These are phyloP conservation scores for Coelopa frigida DNA, from an alignment of 1,140 invertebrate species.

Conservation along the genomic window DNA sequence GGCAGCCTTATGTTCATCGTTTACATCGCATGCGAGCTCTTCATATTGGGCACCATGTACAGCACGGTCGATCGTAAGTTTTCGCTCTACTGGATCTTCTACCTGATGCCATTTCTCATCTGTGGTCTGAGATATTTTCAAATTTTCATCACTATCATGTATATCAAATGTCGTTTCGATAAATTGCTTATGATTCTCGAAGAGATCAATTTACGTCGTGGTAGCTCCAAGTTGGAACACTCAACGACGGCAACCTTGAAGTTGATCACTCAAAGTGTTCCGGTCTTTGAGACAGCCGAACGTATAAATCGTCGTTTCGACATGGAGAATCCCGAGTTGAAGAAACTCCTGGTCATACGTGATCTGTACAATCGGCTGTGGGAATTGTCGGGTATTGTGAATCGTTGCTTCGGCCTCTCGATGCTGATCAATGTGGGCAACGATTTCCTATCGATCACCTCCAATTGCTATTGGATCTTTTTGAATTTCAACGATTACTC, in stretches of 20 bases:
- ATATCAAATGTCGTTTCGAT: constrained; percentile 25
- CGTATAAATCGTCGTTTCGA: not conserved
- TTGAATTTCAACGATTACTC: constrained; percentile 30
- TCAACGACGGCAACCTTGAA: not conserved
- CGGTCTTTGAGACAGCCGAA: not conserved
- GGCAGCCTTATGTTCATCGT: constrained; percentile 22
- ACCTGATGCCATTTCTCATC: constrained; percentile 29
- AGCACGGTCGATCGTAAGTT: constrained; percentile 13
- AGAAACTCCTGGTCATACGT: constrained; percentile 22
- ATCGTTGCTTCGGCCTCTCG: constrained; percentile 30
- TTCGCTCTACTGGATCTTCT: constrained; percentile 28
- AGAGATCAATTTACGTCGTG: constrained; percentile 18
- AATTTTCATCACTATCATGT: constrained; percentile 26
- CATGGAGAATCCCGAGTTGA: constrained; percentile 15
- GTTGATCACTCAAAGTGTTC: not conserved
- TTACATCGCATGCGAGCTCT: constrained; percentile 23
- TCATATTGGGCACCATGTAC: constrained; percentile 25
- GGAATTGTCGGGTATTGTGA: constrained; percentile 22
- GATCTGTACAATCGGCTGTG: constrained; percentile 32
- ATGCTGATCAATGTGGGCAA: constrained; percentile 35
- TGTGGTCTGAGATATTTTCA: constrained; percentile 37
- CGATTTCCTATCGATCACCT: constrained; percentile 38
- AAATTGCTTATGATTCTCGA: constrained; percentile 17
- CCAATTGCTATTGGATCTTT: constrained; percentile 42
- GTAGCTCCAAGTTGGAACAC: not conserved